phyloP scores from a whole-genome alignment of 2,113 vertebrate species.

The Podarcis muralis region DNA sequence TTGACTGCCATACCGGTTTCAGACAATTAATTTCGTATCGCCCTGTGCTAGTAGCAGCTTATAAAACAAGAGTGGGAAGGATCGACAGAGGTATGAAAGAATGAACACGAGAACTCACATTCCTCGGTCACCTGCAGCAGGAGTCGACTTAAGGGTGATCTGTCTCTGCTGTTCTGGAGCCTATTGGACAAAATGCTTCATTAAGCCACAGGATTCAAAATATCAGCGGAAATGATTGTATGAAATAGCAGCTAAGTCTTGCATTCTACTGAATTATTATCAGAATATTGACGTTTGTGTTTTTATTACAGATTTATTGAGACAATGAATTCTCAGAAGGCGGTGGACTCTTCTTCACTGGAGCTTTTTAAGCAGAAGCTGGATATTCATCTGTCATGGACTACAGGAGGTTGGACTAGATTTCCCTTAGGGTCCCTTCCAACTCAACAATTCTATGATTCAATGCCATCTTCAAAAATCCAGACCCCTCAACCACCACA shows the following conservation, averaged over 20 bases:
- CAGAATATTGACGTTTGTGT: not conserved
- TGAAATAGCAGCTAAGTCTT: rapidly evolving
- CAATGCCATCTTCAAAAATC: not conserved
- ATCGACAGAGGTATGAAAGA: not conserved
- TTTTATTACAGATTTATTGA: not conserved
- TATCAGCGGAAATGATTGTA: rapidly evolving
- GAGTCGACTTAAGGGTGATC: slow-evolving; percentile 91
- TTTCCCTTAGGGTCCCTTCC: too few species aligned
- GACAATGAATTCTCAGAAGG: too few species aligned
- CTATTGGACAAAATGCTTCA: slow-evolving; percentile 64
- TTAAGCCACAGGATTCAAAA: not conserved
- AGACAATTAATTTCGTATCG: too few species aligned
- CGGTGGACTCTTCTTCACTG: too few species aligned
- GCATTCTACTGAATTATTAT: not conserved
- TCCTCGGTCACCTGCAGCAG: slow-evolving; percentile 90
- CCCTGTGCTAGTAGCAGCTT: too few species aligned
- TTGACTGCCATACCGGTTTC: too few species aligned
- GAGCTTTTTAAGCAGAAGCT: too few species aligned
- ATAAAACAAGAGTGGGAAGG: too few species aligned
- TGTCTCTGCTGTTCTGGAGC: slow-evolving; percentile 93
- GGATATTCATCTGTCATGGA: too few species aligned
- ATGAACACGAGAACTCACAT: slow-evolving; percentile 78
- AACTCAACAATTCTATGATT: too few species aligned
- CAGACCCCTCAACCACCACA: too few species aligned
- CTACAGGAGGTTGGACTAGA: too few species aligned